Evolutionary conservation across 2,888 invertebrate genomes (phyloP).

Genomic region (Sisyra nigra): DNA sequence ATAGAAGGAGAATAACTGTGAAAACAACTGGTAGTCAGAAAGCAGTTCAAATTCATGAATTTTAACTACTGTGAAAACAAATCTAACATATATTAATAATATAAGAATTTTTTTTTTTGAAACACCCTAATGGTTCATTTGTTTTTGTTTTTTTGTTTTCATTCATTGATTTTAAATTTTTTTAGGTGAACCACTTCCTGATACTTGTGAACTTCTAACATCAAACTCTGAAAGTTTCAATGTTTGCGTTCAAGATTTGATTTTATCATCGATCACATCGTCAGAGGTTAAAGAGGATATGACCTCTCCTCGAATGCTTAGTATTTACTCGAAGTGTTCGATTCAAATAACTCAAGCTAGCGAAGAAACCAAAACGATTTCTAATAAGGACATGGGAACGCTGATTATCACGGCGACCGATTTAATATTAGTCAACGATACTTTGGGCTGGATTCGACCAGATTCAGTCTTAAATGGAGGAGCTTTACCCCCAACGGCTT

Average conservation of each 20-base stretch:
- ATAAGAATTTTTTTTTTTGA: no score
- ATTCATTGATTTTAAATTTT: no score
- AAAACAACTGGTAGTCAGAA: no score
- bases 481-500: no score
- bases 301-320: conserved; percentile 24
- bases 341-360: conserved; percentile 15
- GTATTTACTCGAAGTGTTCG: conserved; percentile 27
- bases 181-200: conserved; percentile 26
- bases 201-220: conserved; percentile 27
- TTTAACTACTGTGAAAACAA: no score
- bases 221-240: conserved; percentile 22
- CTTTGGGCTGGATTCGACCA: conserved; percentile 30
- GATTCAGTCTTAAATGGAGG: conserved; percentile 12
- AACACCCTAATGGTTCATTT: no score
- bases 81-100: no score
- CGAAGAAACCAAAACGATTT: neutral
- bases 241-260: conserved; percentile 17
- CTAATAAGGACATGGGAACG: conserved; percentile 15
- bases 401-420: conserved; percentile 25
- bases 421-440: conserved; percentile 27
- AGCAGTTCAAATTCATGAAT: no score
- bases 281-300: conserved; percentile 16
- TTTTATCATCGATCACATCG: conserved; percentile 19
- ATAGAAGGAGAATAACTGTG: no score
- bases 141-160: no score